Percentiles rank a stretch among this genome's conserved stretches.
These are phyloP conservation scores for Drosophila pegasa DNA, from an alignment of 2,888 invertebrate species.

Conservation along the genomic window DNA sequence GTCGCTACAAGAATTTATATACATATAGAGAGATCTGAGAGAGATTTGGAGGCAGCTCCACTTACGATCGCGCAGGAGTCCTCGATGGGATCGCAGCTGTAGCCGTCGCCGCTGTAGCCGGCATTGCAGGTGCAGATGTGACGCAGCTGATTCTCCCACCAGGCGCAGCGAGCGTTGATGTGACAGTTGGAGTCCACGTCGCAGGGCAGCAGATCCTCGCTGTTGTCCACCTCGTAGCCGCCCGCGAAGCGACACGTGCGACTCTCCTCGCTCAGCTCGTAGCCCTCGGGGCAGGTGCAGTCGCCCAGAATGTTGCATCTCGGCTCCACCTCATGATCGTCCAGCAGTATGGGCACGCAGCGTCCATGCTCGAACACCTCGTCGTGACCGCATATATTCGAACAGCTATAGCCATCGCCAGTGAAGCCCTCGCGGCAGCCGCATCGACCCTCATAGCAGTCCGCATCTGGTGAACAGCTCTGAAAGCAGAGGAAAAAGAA, in stretches of 20 bases:
- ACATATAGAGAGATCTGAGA: background rate
- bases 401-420: constrained; percentile 88
- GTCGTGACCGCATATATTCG: constrained; percentile 76
- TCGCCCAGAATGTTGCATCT: constrained; percentile 83
- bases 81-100: constrained; percentile 88
- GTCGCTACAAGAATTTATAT: constrained; percentile 69
- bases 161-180: constrained; percentile 91
- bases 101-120: constrained; percentile 95
- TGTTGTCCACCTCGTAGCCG: constrained; percentile 61
- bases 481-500: constrained; percentile 31
- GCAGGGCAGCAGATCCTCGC: constrained; percentile 86
- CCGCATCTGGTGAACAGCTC: constrained; percentile 88
- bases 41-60: background rate
- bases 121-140: constrained; percentile 91
- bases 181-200: constrained; percentile 92
- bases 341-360: constrained; percentile 76
- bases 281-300: constrained; percentile 86
- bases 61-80: constrained; percentile 86
- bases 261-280: constrained; percentile 84
- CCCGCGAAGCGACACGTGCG: constrained; percentile 68
- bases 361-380: constrained; percentile 81
- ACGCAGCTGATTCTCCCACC: constrained; percentile 86
- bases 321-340: constrained; percentile 79
- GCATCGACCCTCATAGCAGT: constrained; percentile 92
- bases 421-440: constrained; percentile 89